Conservation (phyloP, 2,888 invertebrate species). For the Drosophila peninsularis region DNA sequence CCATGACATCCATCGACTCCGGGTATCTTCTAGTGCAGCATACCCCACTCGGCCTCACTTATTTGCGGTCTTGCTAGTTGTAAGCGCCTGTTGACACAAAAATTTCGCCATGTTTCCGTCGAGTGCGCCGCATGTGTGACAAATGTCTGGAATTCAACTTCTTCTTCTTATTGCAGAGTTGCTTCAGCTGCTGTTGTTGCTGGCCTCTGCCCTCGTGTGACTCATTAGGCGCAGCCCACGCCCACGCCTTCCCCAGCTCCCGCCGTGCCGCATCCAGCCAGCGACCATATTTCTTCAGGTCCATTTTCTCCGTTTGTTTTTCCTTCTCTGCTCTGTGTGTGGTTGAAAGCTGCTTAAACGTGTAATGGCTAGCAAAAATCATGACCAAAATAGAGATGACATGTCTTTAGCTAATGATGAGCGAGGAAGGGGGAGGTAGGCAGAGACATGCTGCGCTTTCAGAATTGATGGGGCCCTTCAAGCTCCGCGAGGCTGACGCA, state of each 20-base stretch:
- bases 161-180: constrained; percentile 25
- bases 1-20: no score
- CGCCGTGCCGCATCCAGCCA: not conserved
- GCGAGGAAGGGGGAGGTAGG: not conserved
- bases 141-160: constrained; percentile 61
- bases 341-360: constrained; percentile 49
- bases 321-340: constrained; percentile 5
- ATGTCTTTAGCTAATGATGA: constrained; percentile 43
- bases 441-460: constrained; percentile 6
- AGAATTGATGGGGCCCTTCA: constrained; percentile 1
- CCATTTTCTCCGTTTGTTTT: constrained; percentile 20
- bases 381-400: constrained; percentile 72
- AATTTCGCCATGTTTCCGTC: constrained; percentile 68
- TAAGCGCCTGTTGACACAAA: constrained; percentile 69
- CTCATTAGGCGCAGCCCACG: constrained; percentile 62
- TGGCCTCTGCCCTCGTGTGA: constrained; percentile 46
- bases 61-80: constrained; percentile 31
- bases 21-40: not conserved
- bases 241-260: constrained; percentile 9
- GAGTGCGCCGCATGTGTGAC: constrained; percentile 76
- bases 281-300: constrained; percentile 41
- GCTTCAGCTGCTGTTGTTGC: not conserved
- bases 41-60: not conserved
- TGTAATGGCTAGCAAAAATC: constrained; percentile 64
- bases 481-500: not conserved